These are phyloP conservation scores for Leuctra nigra DNA, from an alignment of 2,888 invertebrate genomes.

Conservation along the genomic window DNA sequence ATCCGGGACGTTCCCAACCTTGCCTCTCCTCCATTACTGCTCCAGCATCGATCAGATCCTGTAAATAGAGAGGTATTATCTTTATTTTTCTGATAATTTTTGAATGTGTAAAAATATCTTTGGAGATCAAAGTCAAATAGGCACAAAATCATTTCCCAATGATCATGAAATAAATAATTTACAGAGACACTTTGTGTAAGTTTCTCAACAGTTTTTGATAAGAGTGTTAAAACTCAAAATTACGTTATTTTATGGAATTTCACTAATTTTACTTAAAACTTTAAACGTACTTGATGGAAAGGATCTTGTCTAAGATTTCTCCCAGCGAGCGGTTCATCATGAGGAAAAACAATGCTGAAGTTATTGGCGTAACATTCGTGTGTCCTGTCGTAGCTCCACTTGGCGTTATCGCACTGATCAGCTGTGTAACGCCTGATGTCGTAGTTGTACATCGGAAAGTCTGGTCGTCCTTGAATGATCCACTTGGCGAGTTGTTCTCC, in stretches of 20 bases:
- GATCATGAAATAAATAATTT: too few relatives aligned
- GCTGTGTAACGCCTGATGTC: constrained; percentile 70
- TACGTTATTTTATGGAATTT: too few relatives aligned
- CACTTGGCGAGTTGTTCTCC: constrained; percentile 79
- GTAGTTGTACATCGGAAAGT: constrained; percentile 77
- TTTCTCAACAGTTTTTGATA: too few relatives aligned
- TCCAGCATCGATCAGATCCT: constrained; percentile 63
- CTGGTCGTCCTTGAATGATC: constrained; percentile 75
- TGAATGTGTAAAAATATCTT: too few relatives aligned
- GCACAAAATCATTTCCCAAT: too few relatives aligned
- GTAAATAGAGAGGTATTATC: too few relatives aligned
- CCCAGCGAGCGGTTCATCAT: constrained; percentile 77
- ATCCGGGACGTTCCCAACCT: constrained; percentile 86
- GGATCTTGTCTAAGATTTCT: constrained; percentile 62
- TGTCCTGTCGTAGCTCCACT: constrained; percentile 75
- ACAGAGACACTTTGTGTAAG: too few relatives aligned
- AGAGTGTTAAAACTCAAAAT: too few relatives aligned
- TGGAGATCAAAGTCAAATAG: too few relatives aligned
- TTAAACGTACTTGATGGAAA: constrained; percentile 50
- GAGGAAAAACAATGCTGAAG: constrained; percentile 73
- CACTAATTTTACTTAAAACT: too few relatives aligned
- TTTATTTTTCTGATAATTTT: too few relatives aligned
- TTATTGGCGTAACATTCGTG: constrained; percentile 85
- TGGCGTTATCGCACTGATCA: constrained; percentile 57
- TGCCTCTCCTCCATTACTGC: constrained; percentile 85